Conservation (phyloP, 2,797 vertebrate genomes). For the Rhinella marina region DNA sequence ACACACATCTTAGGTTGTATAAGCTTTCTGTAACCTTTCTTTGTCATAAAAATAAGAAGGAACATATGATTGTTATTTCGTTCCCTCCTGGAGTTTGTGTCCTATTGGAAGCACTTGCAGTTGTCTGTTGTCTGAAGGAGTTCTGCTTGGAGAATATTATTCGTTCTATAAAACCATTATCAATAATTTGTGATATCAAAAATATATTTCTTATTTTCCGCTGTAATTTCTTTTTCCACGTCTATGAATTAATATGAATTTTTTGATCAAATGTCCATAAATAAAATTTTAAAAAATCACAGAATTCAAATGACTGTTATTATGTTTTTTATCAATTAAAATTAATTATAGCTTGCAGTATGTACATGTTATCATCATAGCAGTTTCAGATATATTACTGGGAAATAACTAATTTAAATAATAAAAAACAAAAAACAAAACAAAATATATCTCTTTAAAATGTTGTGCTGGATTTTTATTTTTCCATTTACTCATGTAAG, state of each 20-base stretch:
- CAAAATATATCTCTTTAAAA: no score
- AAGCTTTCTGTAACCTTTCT: constrained; percentile 46
- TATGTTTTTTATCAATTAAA: not conserved
- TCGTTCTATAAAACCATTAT: not conserved
- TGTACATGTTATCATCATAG: not conserved
- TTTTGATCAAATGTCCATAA: not conserved
- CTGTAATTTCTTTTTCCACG: not conserved
- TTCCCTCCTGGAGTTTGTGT: constrained; percentile 31
- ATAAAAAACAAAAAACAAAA: no score
- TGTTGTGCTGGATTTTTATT: no score
- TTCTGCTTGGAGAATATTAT: not conserved
- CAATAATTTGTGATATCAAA: not conserved
- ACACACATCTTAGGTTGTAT: constrained; percentile 49
- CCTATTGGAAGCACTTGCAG: constrained; percentile 22
- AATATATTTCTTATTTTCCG: not conserved
- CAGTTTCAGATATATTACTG: no score
- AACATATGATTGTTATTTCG: constrained; percentile 42
- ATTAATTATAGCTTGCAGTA: not conserved
- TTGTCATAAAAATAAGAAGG: constrained; percentile 49
- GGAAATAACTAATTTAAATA: no score
- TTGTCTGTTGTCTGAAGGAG: not conserved
- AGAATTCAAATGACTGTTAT: not conserved
- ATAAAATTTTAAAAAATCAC: not conserved
- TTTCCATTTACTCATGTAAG: no score
- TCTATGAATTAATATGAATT: not conserved